Base-by-base conservation (phyloP, 1,140 invertebrate genomes). In the Drosophila rhopaloa region DNA sequence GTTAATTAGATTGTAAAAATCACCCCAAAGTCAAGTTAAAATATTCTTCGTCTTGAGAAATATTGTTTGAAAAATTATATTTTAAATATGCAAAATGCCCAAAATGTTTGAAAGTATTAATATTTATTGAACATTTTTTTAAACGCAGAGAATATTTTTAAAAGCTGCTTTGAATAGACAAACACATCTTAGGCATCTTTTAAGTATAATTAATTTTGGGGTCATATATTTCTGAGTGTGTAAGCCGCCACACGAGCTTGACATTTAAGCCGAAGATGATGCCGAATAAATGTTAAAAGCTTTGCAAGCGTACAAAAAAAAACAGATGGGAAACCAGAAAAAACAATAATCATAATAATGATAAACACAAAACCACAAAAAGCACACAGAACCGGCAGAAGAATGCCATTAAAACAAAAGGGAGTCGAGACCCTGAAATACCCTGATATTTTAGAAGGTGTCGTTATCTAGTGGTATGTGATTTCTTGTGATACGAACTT, bases 211-310 rank as follows among this genome's bases (percentile, higher is more conserved):
- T 27, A 6, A 47, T 27, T 27, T 11, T 13, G 11, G 8, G 11
- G 10, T 13, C 46, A 47, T 27, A 27, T 47, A 27, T 48, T n/a
- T 48, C 24, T n/a, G 8, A 48, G 47, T 48, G 47, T 48, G 11
- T 75, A 63, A 74, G 72, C 53, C 29, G 47, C 47, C 60, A 76
- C 73, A 79, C 76, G 81, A 84, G 82, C 71, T 79, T 86, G 82
- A 86, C 82, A 88, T 86, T 86, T 86, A 86, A 85, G 60, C 59
- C 53, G 62, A 71, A 72, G 76, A 79, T 74, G 80, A 63, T 71
- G 41, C 24, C 51, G 61, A 83, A 79, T 83, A 79, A 79, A 84
- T 76, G 81, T 74, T 81, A 85, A 85, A 71, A 80, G 81, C 81
- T 71, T 72, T 62, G 67, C 79, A 46, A 63, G 43, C 68, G 29